Evolutionary conservation across 2,888 invertebrate genomes (phyloP).

Genomic region (Criorhina ranunculi): DNA sequence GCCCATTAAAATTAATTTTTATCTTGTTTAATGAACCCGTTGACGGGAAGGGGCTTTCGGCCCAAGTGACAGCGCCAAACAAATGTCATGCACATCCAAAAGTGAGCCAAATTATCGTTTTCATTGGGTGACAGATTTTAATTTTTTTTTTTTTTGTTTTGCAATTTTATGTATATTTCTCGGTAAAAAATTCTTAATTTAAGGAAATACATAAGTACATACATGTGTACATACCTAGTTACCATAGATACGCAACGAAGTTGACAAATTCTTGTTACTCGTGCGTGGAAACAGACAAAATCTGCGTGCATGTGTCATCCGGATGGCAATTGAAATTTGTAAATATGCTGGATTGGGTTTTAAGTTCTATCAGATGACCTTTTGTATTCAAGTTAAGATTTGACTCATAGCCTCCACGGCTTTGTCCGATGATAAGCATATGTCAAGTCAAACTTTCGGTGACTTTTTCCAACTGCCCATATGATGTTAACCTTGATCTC

Average conservation of each 20-base stretch:
- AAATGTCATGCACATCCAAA: constrained; percentile 1
- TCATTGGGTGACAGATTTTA: not conserved
- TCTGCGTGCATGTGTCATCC: constrained; percentile 13
- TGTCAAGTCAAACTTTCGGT: not conserved
- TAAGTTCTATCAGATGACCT: not conserved
- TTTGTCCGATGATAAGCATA: not conserved
- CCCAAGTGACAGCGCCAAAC: constrained; percentile 16
- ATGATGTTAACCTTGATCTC: no score
- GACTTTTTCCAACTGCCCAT: no score
- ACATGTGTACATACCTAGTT: no score
- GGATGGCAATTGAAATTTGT: constrained; percentile 19
- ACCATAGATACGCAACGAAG: constrained; percentile 15
- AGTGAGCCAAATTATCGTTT: not conserved
- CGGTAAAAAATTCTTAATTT: not conserved
- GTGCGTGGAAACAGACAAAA: constrained; percentile 1
- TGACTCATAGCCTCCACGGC: not conserved
- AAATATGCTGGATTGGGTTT: constrained; percentile 12
- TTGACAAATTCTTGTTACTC: constrained; percentile 11
- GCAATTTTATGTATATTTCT: not conserved
- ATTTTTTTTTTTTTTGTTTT: constrained; percentile 4
- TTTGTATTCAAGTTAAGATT: constrained; percentile 4
- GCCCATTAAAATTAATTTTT: constrained; percentile 16
- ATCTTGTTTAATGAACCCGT: constrained; percentile 6
- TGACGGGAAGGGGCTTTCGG: not conserved
- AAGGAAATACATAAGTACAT: no score